These are phyloP conservation scores for Blastobasis lacticolella DNA, from an alignment of 2,888 invertebrate species.

Conservation along the genomic window DNA sequence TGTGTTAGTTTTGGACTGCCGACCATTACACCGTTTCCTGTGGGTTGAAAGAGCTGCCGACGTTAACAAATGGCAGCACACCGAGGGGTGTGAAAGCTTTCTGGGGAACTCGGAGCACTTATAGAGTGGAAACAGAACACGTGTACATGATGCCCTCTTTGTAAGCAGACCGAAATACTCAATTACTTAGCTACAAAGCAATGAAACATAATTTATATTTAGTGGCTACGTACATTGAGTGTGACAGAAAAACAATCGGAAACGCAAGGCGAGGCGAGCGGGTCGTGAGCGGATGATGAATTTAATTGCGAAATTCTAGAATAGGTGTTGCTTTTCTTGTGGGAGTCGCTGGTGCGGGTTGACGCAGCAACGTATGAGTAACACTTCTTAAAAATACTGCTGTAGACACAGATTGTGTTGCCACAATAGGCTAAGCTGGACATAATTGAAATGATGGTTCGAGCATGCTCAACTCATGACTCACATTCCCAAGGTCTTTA, in stretches of 20 bases:
- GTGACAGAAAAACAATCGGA: no score
- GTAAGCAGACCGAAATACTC: background rate
- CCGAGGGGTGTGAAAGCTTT: constrained; percentile 16
- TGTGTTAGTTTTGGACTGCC: background rate
- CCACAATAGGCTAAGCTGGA: constrained; percentile 12
- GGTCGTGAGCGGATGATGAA: background rate
- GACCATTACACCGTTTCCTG: constrained; percentile 6
- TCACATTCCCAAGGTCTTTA: constrained; percentile 31
- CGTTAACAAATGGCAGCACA: constrained; percentile 15
- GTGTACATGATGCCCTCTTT: background rate
- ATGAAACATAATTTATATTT: no score
- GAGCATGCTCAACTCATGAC: constrained; percentile 27
- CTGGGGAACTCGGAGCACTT: constrained; percentile 12
- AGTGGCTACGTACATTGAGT: no score
- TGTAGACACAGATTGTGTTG: no score
- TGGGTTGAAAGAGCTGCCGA: constrained; percentile 14
- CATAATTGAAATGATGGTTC: constrained; percentile 32
- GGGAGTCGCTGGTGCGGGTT: constrained; percentile 10
- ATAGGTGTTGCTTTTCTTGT: background rate
- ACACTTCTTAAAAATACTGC: constrained; percentile 9
- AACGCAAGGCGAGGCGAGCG: no score
- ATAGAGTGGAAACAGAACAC: constrained; percentile 8
- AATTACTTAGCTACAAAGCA: no score
- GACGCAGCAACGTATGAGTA: constrained; percentile 17
- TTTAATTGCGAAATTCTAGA: background rate